Base-by-base conservation (phyloP, 2,888 invertebrate genomes). In the Drosophila emarginata region DNA sequence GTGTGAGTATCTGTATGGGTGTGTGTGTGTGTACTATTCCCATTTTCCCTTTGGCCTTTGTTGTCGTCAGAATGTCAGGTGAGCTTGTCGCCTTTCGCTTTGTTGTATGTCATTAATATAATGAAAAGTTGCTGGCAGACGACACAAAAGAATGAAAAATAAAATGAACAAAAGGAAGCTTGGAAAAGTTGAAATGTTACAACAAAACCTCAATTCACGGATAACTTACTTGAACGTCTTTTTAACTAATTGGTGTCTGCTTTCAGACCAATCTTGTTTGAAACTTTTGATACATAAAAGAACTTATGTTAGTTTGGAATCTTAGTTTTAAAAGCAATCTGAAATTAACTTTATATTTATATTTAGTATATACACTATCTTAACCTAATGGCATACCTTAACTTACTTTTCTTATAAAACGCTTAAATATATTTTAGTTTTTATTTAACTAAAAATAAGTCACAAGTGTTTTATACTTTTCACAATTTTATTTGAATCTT, bases 11-110 rank as follows among this genome's bases (percentile, higher is more conserved):
- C 4, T 28, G 21, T 50, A 9, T 28, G 28, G 3, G 32, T 53
- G 15, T 53, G 11, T 12, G 15, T 12, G 12, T 36, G 32, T 15
- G 21, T 50, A 7, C 11, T 51, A 15, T 18, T 60, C 26, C 15
- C 36, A 11, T 52, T 59, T 40, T 9, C n/a, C 32, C 21, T 37
- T 56, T 50, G 11, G 9, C 26, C 28, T 50, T 59, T 59, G 59
- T 50, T 4, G 28, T 11, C 54, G 50, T 36, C 45, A 37, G 57
- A 58, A 26, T 58, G 58, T 61, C 70, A 70, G 70, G 58, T 69
- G 45, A 58, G 32, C 18, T 21, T 45, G 50, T 53, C 32, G 23
- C 23, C 18, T 37, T 23, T 56, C 21, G n/a, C 52, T 39, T 64
- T 36, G 26, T 56, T 37, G 36, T 32, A 5, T n/a, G 37, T 54